Evolutionary conservation across 2,113 vertebrate species (phyloP).

Genomic region (Eurystomus gularis): DNA sequence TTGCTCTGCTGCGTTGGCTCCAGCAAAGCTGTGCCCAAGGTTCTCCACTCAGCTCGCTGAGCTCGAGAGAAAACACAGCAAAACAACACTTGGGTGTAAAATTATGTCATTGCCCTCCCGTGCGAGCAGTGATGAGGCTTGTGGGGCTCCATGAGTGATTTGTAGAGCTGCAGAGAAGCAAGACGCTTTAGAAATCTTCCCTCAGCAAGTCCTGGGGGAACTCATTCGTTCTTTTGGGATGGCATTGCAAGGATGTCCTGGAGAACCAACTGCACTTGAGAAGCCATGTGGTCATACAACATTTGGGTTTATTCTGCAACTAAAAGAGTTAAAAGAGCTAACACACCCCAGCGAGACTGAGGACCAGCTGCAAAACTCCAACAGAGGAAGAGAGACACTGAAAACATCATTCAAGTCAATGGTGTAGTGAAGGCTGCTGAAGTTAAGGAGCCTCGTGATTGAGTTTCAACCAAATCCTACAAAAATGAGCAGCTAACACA

Average conservation of each 20-base stretch:
- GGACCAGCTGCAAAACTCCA: neutral
- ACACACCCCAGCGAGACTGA: fast-evolving
- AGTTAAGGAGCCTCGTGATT: neutral
- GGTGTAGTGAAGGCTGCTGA: neutral
- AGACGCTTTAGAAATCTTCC: neutral
- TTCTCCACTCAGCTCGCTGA: neutral
- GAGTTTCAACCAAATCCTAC: neutral
- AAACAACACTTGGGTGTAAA: neutral
- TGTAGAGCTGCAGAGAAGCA: neutral
- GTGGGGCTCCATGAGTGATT: fast-evolving
- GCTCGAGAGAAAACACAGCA: neutral
- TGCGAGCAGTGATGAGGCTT: fast-evolving
- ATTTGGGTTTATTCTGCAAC: neutral
- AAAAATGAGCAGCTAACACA: neutral
- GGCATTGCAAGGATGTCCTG: neutral
- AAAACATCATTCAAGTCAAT: neutral
- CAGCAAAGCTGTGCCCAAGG: neutral
- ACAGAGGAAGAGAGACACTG: neutral
- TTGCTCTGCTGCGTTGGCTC: neutral
- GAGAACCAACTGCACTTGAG: neutral
- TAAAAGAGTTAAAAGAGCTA: neutral
- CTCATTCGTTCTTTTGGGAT: fast-evolving
- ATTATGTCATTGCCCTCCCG: neutral
- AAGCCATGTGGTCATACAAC: fast-evolving
- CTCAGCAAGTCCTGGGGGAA: neutral